phyloP scores from a whole-genome alignment of 2,113 vertebrate genomes.

The Plectropomus leopardus region DNA sequence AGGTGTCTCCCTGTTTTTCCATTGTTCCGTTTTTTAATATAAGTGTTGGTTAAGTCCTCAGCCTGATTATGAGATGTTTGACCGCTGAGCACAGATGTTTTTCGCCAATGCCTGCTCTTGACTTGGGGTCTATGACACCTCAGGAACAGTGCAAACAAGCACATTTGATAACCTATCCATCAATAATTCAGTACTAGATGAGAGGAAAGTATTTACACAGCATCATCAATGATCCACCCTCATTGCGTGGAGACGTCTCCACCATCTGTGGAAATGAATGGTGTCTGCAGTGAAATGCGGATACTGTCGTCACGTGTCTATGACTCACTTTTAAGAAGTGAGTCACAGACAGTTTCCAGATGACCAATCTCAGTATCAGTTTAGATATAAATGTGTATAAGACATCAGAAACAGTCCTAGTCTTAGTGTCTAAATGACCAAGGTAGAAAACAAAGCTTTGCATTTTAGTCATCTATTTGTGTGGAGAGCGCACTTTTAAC shows the following conservation, averaged over 20 bases:
- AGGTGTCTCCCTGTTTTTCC: neutral
- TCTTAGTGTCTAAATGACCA: neutral
- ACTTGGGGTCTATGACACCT: neutral
- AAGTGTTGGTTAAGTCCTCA: neutral
- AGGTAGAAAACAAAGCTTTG: no score
- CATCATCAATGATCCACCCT: conserved; percentile 64
- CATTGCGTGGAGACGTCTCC: conserved; percentile 39
- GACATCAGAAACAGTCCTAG: neutral
- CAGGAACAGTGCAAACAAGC: neutral
- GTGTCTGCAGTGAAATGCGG: conserved; percentile 24
- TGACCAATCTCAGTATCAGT: neutral
- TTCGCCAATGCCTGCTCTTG: neutral
- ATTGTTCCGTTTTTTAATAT: neutral
- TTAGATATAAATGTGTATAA: neutral
- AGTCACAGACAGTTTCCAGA: neutral
- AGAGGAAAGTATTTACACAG: conserved; percentile 55
- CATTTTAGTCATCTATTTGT: no score
- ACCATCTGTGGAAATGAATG: conserved; percentile 52
- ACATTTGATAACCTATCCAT: neutral
- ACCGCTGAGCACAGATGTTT: neutral
- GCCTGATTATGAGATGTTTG: neutral
- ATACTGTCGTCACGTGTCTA: conserved; percentile 7
- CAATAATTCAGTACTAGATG: conserved; percentile 47
- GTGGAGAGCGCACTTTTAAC: no score
- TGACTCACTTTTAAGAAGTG: conserved; percentile 7